A percentile compares a stretch with the other conserved stretches of the same genome.
These are phyloP conservation scores for Manis pentadactyla DNA, from an alignment of 2,797 vertebrate species.

Conservation along the genomic window DNA sequence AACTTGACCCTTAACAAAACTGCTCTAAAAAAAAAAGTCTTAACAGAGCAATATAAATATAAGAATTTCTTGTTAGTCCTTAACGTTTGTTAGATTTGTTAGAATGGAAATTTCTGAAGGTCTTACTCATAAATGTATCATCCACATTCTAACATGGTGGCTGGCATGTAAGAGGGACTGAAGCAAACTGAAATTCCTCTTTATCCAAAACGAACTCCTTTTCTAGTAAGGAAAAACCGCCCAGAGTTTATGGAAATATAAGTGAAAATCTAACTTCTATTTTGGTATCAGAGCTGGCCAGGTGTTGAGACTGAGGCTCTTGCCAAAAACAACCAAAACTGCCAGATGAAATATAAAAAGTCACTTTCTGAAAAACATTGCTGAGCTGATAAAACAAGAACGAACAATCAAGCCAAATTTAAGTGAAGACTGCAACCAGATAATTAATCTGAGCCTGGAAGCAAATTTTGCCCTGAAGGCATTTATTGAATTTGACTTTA, in stretches of 20 bases:
- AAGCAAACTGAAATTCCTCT: conserved; percentile 26
- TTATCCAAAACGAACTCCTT: neutral
- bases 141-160: neutral
- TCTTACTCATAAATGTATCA: neutral
- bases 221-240: neutral
- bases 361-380: neutral
- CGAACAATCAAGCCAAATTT: neutral
- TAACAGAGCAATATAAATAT: no score
- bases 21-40: no score
- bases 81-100: neutral
- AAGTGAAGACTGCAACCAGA: neutral
- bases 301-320: neutral
- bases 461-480: neutral
- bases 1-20: no score
- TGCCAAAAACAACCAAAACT: conserved; percentile 25
- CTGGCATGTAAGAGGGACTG: neutral
- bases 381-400: neutral
- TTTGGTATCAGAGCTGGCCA: neutral
- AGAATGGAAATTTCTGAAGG: neutral
- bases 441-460: neutral
- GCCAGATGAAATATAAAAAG: neutral
- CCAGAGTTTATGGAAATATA: neutral
- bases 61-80: neutral
- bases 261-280: neutral
- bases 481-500: conserved; percentile 33